Conservation (phyloP, 2,113 vertebrate genomes). For the Mungos mungo region DNA sequence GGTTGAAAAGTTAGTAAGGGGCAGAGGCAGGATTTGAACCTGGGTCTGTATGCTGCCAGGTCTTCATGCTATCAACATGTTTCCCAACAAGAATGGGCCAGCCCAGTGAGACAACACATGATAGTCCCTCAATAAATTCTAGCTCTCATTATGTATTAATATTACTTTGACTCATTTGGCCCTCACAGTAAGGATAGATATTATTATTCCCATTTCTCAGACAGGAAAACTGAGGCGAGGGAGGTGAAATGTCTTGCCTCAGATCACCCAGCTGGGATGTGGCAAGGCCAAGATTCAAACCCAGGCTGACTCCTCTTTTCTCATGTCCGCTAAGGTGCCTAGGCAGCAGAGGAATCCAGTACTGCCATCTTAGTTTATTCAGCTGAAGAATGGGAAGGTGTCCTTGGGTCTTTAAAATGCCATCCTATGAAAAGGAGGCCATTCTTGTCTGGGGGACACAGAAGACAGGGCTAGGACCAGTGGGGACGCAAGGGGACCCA, state of each 20-base stretch:
- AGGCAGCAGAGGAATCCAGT: background rate
- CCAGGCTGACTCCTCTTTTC: background rate
- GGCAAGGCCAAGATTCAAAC: background rate
- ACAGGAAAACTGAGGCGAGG: background rate
- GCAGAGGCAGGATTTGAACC: background rate
- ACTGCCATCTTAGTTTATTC: background rate
- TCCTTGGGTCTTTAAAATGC: background rate
- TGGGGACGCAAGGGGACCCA: background rate
- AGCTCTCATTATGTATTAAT: background rate
- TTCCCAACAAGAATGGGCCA: background rate
- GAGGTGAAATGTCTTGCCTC: background rate
- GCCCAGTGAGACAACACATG: background rate
- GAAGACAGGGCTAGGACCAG: background rate
- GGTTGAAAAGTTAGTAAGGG: background rate
- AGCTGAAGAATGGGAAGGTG: background rate
- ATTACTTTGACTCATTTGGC: background rate
- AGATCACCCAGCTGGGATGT: background rate
- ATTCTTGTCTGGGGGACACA: background rate
- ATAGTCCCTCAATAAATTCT: background rate
- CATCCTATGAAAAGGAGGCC: background rate
- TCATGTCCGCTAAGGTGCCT: too few species aligned
- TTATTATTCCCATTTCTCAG: background rate
- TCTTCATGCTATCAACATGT: background rate
- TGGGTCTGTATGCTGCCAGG: background rate
- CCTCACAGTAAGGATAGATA: background rate